Base-by-base conservation (phyloP, 2,797 vertebrate genomes). In the Channa striata region DNA sequence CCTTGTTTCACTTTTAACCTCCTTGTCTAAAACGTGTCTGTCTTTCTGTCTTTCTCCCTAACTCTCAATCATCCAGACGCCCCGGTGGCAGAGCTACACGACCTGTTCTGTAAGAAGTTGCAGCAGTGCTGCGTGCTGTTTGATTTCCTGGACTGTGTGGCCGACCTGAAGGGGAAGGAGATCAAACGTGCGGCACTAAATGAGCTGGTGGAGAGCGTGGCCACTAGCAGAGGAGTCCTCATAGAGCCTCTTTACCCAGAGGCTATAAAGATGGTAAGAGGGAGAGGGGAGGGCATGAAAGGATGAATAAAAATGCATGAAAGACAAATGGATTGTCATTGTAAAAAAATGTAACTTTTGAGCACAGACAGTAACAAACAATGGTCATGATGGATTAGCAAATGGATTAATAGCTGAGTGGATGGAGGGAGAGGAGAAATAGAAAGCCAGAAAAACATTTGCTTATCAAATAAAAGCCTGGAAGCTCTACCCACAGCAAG, bases 161-260 rank as follows among this genome's bases (percentile, higher is more conserved):
- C 96, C 0, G 96, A 97, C 93, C 93, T 97, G 72, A 97, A 97
- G 89, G 96, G 96, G 68, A 97, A 97, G 87, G 96, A 97, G 93
- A 96, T 97, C 90, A 97, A 97, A 85, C 94, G 96, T 11, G 96
- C 96, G 0, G 96, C 96, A 0, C 94, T 97, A 78, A 97, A 96
- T 1, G 96, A 97, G 78, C 94, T 97, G 88, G 96, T 97, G 91
- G 96, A 97, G 80, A 96, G 95, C 2, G 95, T 97, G 88, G 96
- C 96, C 81, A 96, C 96, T 5, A 96, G 95, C 86, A 95, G 96
- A 50, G 96, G 96, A 1, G 94, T 97, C 75, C 96, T 97, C 82
- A 97, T 97, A 11, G 96, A 97, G 82, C 96, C 96, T 0, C 93
- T 97, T 23, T 97, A 97, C 89, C 96, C 96, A 0, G 96, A 97